Evolutionary conservation across 2,113 vertebrate species (phyloP).

Genomic region (Corynorhinus townsendii): DNA sequence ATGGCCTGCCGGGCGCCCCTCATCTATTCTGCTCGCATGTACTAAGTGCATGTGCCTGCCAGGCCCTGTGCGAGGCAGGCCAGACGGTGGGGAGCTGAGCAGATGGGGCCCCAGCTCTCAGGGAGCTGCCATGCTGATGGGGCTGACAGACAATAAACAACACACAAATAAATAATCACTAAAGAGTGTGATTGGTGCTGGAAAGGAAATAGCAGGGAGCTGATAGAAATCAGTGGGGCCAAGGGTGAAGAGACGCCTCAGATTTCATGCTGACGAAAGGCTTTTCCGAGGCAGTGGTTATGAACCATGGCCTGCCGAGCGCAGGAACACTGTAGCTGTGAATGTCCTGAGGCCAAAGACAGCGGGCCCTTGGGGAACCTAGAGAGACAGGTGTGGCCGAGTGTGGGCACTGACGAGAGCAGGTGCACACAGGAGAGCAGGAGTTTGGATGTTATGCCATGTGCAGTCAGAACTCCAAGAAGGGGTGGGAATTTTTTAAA

Average conservation of each 20-base stretch:
- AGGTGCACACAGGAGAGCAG: background rate
- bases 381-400: background rate
- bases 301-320: rapidly evolving
- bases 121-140: background rate
- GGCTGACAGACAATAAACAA: background rate
- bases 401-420: background rate
- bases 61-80: background rate
- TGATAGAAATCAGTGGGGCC: background rate
- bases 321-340: rapidly evolving
- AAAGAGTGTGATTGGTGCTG: no score
- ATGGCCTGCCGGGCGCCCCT: background rate
- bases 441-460: background rate
- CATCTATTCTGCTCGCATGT: background rate
- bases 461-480: background rate
- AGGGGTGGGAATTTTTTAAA: background rate
- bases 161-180: background rate
- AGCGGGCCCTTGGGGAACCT: background rate
- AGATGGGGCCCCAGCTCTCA: background rate
- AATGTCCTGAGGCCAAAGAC: background rate
- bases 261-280: background rate
- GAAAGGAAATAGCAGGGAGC: background rate
- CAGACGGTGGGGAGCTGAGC: rapidly evolving
- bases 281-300: background rate
- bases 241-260: background rate
- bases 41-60: background rate